Conservation (phyloP, 2,797 vertebrate genomes). For the Poecilia velifera region DNA sequence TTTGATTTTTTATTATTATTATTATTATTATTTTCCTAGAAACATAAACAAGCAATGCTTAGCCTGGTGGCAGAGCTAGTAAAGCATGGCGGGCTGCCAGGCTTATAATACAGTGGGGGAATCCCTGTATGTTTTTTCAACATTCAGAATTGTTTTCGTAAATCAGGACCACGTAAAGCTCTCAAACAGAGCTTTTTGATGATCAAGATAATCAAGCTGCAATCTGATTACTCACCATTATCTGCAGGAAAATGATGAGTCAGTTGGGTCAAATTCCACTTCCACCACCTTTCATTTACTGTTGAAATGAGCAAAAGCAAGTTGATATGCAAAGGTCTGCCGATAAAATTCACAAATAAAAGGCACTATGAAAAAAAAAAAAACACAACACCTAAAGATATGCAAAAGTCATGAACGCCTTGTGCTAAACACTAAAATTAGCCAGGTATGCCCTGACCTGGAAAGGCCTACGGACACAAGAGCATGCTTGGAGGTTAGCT, state of each 20-base stretch:
- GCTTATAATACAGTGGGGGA: too few species aligned
- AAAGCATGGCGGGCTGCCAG: too few species aligned
- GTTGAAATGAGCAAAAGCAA: constrained; percentile 42
- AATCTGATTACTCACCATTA: constrained; percentile 80
- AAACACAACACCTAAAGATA: fast-evolving
- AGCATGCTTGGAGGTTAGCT: constrained; percentile 58
- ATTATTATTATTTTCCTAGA: too few species aligned
- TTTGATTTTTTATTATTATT: too few species aligned
- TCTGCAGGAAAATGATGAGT: constrained; percentile 77
- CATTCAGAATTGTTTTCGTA: neutral
- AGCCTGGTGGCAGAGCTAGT: too few species aligned
- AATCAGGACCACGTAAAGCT: constrained; percentile 3
- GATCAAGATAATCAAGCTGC: constrained; percentile 58
- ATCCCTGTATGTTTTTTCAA: neutral
- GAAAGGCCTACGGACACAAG: constrained; percentile 62
- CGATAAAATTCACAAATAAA: neutral
- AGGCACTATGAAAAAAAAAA: neutral
- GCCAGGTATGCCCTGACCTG: constrained; percentile 58
- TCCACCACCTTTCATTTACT: constrained; percentile 70
- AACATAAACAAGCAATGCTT: too few species aligned
- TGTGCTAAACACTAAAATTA: constrained; percentile 21
- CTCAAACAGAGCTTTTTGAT: constrained; percentile 42
- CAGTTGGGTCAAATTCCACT: constrained; percentile 75
- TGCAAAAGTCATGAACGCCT: neutral
- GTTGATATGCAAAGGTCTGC: neutral